Base-by-base conservation (phyloP, 2,888 invertebrate genomes). In the Mesopsocus fuscifrons region DNA sequence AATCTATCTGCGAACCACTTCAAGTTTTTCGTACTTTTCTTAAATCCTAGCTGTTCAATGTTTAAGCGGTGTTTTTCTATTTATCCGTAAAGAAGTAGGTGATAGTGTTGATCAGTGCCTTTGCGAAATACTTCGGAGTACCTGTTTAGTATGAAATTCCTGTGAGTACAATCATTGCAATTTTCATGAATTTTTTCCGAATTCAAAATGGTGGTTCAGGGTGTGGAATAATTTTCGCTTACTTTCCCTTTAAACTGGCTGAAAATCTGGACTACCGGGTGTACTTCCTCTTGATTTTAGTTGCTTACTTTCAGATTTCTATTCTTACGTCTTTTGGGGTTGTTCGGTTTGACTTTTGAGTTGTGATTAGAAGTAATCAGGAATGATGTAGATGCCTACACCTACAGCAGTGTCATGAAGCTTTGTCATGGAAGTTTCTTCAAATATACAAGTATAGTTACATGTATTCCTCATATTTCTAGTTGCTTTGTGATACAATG, bases 161-260 rank as follows among this genome's bases (percentile, higher is more conserved):
- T 17, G 38, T 38, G 20, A 38, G 38, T 38, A 9, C 20, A 17
- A 18, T 38, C 34, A 17, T 34, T 38, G 21, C 17, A 38, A 38
- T 17, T 38, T 16, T 20, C 20, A 9, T 38, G 6, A n/a, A n/a
- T 18, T 38, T 17, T 17, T 38, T 20, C 21, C 21, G 20, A 38
- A 18, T 38, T 38, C 38, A 38, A 38, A 38, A 38, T 38, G 38
- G 38, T 38, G 38, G 38, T 38, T 38, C 21, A 38, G 38, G 38
- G 38, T 38, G 38, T 38, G 38, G 38, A 38, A 17, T 16, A 16
- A 16, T 33, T 33, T 9, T 9, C 16, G 9, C 15, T 33, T 33
- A 17, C 15, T 9, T 33, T 33, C 17, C 16, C 3, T 33, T 33
- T 9, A 30, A 30, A 33, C 17, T 33, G 33, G 6, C 6, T n/a